A percentile compares a stretch with the other conserved stretches of the same genome.
Evolutionary conservation across 92 coral and sea anemone genomes (phyloP).

Genomic region (Galaxea fascicularis): DNA sequence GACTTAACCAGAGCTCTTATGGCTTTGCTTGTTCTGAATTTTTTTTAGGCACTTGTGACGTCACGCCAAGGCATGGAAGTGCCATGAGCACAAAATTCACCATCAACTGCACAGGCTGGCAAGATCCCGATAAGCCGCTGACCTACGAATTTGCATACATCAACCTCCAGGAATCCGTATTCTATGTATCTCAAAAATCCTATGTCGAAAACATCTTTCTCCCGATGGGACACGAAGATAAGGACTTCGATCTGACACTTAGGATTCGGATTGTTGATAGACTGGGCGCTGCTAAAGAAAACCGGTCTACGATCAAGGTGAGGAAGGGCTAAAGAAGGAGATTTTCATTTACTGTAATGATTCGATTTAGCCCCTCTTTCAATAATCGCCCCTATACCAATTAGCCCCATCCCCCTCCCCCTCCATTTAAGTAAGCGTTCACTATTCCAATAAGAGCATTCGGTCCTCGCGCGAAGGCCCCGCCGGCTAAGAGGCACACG

Average conservation of each 20-base stretch:
- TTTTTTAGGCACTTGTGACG: conserved; percentile 57
- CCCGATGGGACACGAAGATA: conserved; percentile 74
- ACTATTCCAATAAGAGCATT: too few species aligned
- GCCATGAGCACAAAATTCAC: conserved; percentile 68
- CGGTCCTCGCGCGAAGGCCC: too few species aligned
- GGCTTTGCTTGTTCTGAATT: background rate
- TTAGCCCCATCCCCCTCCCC: too few species aligned
- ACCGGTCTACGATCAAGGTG: conserved; percentile 52
- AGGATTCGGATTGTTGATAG: conserved; percentile 56
- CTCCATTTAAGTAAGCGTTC: too few species aligned
- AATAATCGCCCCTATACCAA: too few species aligned
- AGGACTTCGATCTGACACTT: conserved; percentile 57
- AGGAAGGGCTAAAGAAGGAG: background rate
- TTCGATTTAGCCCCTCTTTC: too few species aligned
- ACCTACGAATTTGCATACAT: conserved; percentile 60
- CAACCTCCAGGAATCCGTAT: conserved; percentile 22
- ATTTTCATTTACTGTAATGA: background rate
- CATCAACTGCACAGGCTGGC: conserved; percentile 53
- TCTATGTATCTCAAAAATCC: conserved; percentile 30
- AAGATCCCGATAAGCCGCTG: conserved; percentile 65
- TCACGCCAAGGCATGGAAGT: conserved; percentile 59
- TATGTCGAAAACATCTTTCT: conserved; percentile 6
- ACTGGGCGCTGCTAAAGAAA: conserved; percentile 49
- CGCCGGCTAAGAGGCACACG: too few species aligned
- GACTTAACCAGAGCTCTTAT: too few species aligned